Evolutionary conservation across 2,113 vertebrate genomes (phyloP), one percentile per base, ranked within the genome.

Genomic region (Eudyptes chrysolophus): DNA sequence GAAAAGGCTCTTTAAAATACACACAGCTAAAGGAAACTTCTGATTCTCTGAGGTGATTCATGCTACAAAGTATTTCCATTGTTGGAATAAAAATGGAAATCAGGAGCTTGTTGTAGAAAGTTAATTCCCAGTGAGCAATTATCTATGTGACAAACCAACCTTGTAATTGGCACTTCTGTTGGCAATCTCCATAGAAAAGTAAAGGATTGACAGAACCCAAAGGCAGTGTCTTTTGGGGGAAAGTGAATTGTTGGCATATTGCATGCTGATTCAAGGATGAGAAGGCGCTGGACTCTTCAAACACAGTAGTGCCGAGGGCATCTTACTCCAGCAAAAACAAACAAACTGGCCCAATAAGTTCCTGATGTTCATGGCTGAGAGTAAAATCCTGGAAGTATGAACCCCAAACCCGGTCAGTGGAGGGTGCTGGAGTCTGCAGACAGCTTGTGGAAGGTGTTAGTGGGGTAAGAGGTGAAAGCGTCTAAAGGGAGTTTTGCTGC

Each of bases 101-200:
- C 34, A 6, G 86, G 89, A 91, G 44, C 44, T 93, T 80, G 66
- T 84, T 81, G 89, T 30, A 36, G 84, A 49, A 92, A 95, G 77
- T 61, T 92, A 97, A 97, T 96, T 96, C 91, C 92, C 93, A 89
- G 93, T 26, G 74, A 95, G 72, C 72, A 94, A 97, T 94, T 97
- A 91, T 87, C 69, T 84, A n/a, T 91, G 84, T 95, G 94, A 87
- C 89, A 96, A 96, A 94, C 95, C 94, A 95, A 84, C 89, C 94
- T 29, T 90, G 70, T 96, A 95, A 95, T 91, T 95, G 89, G 80
- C 34, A 42, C 89, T 96, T 92, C 80, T 89, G 86, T 51, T 96
- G 92, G 92, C 86, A 94, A 48, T 78, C 95, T 95, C 94, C 76
- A 51, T 16, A 92, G 88, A 74, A 86, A 92, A 93, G 75, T 8